Evolutionary conservation across 2,888 invertebrate species (phyloP).

Genomic region (Stegophylla sp.): DNA sequence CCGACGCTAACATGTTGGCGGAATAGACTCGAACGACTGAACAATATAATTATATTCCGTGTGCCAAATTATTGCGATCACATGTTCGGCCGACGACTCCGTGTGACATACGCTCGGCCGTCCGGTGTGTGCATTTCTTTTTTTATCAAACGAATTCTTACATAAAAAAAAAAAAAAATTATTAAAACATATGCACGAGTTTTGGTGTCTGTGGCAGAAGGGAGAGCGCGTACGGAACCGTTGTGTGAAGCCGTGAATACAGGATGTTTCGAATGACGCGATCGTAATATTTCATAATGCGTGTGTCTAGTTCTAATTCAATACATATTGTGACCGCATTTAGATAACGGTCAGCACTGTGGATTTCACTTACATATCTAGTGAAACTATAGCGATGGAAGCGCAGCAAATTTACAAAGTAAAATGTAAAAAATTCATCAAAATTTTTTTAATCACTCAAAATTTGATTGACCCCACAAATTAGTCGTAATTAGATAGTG

Average conservation of each 20-base stretch:
- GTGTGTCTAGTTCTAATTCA: too few species aligned
- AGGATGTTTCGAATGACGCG: conserved; percentile 8
- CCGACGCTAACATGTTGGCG: background rate
- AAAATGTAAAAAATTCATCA: too few species aligned
- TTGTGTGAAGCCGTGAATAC: background rate
- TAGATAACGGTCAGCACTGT: too few species aligned
- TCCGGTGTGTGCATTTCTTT: conserved; percentile 26
- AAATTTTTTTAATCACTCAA: too few species aligned
- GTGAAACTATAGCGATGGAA: too few species aligned
- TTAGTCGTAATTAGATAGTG: too few species aligned
- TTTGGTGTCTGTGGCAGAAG: conserved; percentile 46
- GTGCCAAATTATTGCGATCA: conserved; percentile 7
- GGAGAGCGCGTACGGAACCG: conserved; percentile 1
- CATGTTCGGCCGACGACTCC: conserved; percentile 15
- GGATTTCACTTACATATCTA: too few species aligned
- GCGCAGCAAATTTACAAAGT: too few species aligned
- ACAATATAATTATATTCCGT: background rate
- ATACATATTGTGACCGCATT: too few species aligned
- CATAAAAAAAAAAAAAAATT: too few species aligned
- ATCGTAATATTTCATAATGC: too few species aligned
- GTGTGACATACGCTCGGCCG: conserved; percentile 9
- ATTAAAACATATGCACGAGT: conserved; percentile 50
- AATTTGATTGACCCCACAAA: too few species aligned
- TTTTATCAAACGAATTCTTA: conserved; percentile 39
- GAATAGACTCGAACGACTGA: background rate